phyloP scores from a whole-genome alignment of 2,797 vertebrate genomes.

The Perdix hodgsoniae region DNA sequence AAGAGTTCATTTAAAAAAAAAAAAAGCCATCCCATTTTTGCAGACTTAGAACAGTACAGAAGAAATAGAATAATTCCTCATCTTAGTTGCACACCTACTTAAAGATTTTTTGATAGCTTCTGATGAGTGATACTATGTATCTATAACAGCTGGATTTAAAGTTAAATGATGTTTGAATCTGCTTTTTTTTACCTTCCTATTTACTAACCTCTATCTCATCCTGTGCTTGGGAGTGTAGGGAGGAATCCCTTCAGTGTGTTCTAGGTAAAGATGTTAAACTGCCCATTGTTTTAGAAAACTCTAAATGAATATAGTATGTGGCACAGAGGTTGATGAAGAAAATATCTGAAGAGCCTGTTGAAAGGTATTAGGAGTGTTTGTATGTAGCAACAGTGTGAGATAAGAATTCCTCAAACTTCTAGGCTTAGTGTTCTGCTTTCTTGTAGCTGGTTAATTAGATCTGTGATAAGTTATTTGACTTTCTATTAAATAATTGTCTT shows the following conservation, averaged over 20 bases:
- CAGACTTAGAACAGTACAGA: conserved; percentile 10
- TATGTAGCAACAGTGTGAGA: conserved; percentile 44
- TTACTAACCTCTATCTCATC: background rate
- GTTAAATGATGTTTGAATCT: conserved; percentile 17
- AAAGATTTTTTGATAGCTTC: background rate
- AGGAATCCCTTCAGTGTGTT: conserved; percentile 27
- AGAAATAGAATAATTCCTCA: background rate
- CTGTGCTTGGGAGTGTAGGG: background rate
- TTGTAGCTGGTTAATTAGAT: conserved; percentile 59
- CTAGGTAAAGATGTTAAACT: conserved; percentile 33
- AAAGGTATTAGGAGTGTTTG: conserved; percentile 63
- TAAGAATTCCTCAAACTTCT: background rate
- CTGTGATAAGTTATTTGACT: conserved; percentile 61
- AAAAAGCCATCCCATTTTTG: background rate
- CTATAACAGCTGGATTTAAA: conserved; percentile 36
- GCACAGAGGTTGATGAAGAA: conserved; percentile 55
- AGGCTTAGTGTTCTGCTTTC: conserved; percentile 55
- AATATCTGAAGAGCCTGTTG: conserved; percentile 57
- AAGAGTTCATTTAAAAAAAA: background rate
- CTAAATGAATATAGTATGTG: background rate
- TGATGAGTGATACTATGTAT: conserved; percentile 8
- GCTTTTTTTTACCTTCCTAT: background rate
- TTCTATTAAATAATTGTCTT: conserved; percentile 54
- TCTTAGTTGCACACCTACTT: background rate
- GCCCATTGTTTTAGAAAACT: conserved; percentile 57